Conservation (phyloP, 2,113 vertebrate species). For the Corythoichthys haematopterus region DNA sequence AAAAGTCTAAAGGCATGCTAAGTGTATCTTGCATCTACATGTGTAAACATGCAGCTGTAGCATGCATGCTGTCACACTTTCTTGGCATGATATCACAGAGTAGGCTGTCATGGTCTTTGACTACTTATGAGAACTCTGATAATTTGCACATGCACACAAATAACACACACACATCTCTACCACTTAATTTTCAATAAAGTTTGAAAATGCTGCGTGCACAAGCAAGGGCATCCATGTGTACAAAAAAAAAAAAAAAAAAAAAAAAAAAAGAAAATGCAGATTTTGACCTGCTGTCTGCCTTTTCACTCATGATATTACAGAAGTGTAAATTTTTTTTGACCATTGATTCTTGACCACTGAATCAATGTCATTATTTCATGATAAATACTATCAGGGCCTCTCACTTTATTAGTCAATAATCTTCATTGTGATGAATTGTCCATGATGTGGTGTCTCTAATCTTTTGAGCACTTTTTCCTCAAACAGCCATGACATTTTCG, state of each 20-base stretch:
- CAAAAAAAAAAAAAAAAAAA: background rate
- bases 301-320: background rate
- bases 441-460: background rate
- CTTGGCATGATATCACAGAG: slow-evolving; percentile 12
- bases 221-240: background rate
- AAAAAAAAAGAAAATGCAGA: background rate
- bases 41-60: background rate
- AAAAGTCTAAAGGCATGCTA: background rate
- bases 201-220: background rate
- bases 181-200: background rate
- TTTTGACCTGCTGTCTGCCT: background rate
- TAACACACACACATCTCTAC: background rate
- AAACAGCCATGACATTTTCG: background rate
- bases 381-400: background rate
- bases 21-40: background rate
- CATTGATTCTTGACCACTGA: background rate
- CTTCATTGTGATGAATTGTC: background rate
- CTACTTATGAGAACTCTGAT: slow-evolving; percentile 10
- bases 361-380: background rate
- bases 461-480: background rate
- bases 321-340: background rate
- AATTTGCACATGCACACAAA: background rate
- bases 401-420: background rate
- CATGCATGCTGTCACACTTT: background rate
- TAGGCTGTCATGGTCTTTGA: slow-evolving; percentile 28